Evolutionary conservation across 2,113 vertebrate genomes (phyloP).

Genomic region (Ammodytes marinus): DNA sequence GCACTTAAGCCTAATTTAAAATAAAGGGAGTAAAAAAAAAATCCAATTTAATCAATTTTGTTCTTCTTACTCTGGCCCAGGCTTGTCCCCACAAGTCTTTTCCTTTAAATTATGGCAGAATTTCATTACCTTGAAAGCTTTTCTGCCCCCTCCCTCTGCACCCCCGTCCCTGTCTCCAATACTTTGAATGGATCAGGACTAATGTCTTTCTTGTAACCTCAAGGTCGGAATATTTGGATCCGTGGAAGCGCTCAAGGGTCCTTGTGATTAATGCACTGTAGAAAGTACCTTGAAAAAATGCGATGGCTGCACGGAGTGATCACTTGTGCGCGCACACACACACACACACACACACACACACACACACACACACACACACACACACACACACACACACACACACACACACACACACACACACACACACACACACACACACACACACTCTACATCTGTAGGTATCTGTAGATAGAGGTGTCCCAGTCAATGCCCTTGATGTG

Average conservation of each 20-base stretch:
- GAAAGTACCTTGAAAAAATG: conserved; percentile 85
- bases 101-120: conserved; percentile 88
- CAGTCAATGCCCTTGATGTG: conserved; percentile 79
- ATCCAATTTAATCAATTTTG: conserved; percentile 87
- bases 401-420: conserved; percentile 41
- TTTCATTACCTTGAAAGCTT: conserved; percentile 92
- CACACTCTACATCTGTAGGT: conserved; percentile 39
- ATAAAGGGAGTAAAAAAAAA: conserved; percentile 80
- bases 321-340: conserved; percentile 49
- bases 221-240: conserved; percentile 88
- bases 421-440: conserved; percentile 29
- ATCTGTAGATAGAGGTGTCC: conserved; percentile 72
- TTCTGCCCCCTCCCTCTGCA: conserved; percentile 74
- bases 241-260: conserved; percentile 81
- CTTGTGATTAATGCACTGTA: conserved; percentile 88
- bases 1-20: conserved; percentile 88
- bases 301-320: conserved; percentile 76
- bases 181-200: conserved; percentile 85
- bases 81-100: conserved; percentile 85
- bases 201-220: conserved; percentile 89
- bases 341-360: conserved; percentile 39
- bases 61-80: conserved; percentile 69
- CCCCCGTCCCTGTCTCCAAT: conserved; percentile 72
- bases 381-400: conserved; percentile 21
- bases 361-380: conserved; percentile 19